These are phyloP conservation scores for Gortyna flavago DNA, from an alignment of 2,888 invertebrate genomes.

Conservation along the genomic window DNA sequence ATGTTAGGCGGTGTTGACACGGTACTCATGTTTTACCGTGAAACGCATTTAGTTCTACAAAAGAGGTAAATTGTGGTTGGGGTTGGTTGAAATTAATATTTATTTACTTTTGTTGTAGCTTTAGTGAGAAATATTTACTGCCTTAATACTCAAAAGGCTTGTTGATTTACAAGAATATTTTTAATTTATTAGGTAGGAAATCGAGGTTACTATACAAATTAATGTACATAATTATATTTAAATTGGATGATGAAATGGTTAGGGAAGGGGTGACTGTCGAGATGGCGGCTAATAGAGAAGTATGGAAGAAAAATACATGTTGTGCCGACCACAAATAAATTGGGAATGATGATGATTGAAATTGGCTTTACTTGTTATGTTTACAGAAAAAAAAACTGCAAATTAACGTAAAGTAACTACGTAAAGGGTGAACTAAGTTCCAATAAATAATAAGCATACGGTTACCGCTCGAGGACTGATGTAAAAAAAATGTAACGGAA, in stretches of 20 bases:
- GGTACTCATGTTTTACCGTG: conserved; percentile 52
- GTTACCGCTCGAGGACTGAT: background rate
- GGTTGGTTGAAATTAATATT: conserved; percentile 37
- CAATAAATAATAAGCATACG: conserved; percentile 21
- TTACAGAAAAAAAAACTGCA: background rate
- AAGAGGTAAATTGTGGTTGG: conserved; percentile 30
- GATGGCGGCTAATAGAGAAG: too few relatives aligned
- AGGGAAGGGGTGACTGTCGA: too few relatives aligned
- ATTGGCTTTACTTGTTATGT: background rate
- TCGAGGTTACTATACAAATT: background rate
- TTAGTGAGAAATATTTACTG: conserved; percentile 5
- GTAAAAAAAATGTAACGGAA: background rate
- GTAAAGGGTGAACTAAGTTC: background rate
- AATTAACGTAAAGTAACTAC: background rate
- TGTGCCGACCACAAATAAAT: too few relatives aligned
- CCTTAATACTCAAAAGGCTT: background rate
- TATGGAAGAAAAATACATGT: too few relatives aligned
- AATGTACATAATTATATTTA: background rate
- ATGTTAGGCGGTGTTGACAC: conserved; percentile 57
- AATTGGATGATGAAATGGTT: background rate
- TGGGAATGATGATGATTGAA: too few relatives aligned
- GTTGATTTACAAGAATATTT: conserved; percentile 19
- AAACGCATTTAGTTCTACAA: conserved; percentile 43
- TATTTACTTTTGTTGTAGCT: conserved; percentile 32
- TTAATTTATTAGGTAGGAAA: conserved; percentile 1